These are phyloP conservation scores for Chrysochloris asiatica DNA, from an alignment of 2,113 vertebrate species.

Conservation along the genomic window DNA sequence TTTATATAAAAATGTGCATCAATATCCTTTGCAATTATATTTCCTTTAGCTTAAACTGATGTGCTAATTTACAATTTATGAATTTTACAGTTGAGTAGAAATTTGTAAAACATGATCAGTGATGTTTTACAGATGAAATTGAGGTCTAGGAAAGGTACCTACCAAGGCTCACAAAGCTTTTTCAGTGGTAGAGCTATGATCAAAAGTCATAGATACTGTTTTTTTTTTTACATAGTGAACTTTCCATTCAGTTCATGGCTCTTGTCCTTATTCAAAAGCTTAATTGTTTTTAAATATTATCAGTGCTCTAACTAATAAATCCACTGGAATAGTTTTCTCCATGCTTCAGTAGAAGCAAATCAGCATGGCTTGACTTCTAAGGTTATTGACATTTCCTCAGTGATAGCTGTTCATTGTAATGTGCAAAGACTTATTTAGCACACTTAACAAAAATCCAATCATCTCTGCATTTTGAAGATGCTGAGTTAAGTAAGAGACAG, in stretches of 20 bases:
- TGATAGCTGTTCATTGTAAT: slow-evolving; percentile 53
- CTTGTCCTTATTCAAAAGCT: slow-evolving; percentile 15
- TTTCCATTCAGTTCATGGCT: background rate
- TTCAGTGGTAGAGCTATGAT: too few species aligned
- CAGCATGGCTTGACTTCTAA: slow-evolving; percentile 59
- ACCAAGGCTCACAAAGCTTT: background rate
- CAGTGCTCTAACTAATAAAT: slow-evolving; percentile 26
- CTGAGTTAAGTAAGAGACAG: slow-evolving; percentile 47
- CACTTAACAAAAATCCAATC: slow-evolving; percentile 66
- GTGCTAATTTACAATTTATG: background rate
- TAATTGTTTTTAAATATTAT: slow-evolving; percentile 55
- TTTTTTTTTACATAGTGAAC: background rate
- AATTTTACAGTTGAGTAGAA: background rate
- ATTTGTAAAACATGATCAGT: background rate
- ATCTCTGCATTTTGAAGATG: slow-evolving; percentile 52
- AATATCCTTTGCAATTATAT: background rate
- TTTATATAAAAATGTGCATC: background rate
- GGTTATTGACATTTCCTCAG: slow-evolving; percentile 72
- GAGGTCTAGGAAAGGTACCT: background rate
- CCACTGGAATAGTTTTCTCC: slow-evolving; percentile 52
- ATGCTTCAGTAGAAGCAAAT: slow-evolving; percentile 41
- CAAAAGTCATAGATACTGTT: background rate
- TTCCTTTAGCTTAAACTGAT: background rate
- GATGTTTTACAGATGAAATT: background rate
- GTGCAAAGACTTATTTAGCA: slow-evolving; percentile 54